A percentile compares a stretch with the other conserved stretches of the same genome.
phyloP scores from a whole-genome alignment of 2,113 vertebrate species.

The Bombycilla garrulus region DNA sequence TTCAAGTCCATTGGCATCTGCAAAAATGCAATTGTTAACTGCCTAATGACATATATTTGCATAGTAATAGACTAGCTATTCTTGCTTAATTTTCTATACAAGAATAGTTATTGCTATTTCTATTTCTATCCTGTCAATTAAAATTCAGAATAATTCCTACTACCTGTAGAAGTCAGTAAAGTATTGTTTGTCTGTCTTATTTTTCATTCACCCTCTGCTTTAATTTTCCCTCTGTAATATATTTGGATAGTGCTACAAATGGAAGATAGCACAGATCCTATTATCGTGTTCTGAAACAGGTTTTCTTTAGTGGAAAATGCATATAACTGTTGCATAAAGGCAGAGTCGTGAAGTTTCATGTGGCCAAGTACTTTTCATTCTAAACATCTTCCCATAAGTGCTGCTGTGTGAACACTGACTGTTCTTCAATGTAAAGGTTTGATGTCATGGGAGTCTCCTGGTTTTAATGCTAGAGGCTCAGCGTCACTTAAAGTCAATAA shows the following conservation, averaged over 20 bases:
- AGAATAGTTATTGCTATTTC: conserved; percentile 55
- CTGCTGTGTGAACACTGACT: background rate
- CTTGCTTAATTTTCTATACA: conserved; percentile 57
- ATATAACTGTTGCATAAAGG: background rate
- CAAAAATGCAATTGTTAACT: conserved; percentile 66
- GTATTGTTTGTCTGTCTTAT: conserved; percentile 29
- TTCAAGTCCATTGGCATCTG: conserved; percentile 58
- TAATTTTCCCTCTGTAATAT: background rate
- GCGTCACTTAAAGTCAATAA: background rate
- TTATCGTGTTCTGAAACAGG: background rate
- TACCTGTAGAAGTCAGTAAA: conserved; percentile 37
- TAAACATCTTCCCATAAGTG: background rate
- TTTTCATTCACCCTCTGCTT: background rate
- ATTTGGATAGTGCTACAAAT: background rate
- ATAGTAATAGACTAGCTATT: conserved; percentile 65
- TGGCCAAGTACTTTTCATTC: background rate
- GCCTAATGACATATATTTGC: conserved; percentile 74
- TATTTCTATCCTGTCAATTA: conserved; percentile 40
- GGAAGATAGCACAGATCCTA: background rate
- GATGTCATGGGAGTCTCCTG: background rate
- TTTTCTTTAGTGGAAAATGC: background rate
- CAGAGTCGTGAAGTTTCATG: background rate
- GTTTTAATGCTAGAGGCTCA: background rate
- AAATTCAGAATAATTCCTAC: conserved; percentile 39
- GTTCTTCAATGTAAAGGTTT: background rate